Evolutionary conservation across 2,888 invertebrate genomes (phyloP).

Genomic region (Cryptophagus acutangulus): DNA sequence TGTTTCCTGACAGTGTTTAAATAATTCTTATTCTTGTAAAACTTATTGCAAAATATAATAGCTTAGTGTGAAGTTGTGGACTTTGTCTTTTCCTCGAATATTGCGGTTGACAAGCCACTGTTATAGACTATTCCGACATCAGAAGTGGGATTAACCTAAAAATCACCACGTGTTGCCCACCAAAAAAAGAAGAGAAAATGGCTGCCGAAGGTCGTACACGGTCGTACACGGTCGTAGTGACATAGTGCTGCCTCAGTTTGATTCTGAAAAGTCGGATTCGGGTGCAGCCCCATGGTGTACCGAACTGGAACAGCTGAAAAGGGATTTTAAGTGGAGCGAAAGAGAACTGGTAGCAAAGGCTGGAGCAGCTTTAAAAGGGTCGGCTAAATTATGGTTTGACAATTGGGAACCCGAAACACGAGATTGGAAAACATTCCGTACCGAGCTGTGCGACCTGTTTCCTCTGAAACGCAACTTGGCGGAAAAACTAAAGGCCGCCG

Average conservation of each 20-base stretch:
- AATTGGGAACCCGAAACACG: slow-evolving; percentile 9
- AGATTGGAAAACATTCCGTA: slow-evolving; percentile 10
- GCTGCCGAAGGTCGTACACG: no score
- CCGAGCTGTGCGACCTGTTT: slow-evolving; percentile 2
- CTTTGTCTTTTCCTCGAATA: no score
- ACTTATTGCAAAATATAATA: no score
- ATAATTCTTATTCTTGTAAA: no score
- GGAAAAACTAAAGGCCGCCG: slow-evolving; percentile 11
- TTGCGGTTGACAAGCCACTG: no score
- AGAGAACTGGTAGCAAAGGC: slow-evolving; percentile 5
- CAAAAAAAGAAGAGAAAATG: no score
- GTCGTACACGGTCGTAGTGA: no score
- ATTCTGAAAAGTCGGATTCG: slow-evolving; percentile 10
- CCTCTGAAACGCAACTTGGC: slow-evolving; percentile 9
- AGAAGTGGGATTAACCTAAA: no score
- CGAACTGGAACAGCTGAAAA: slow-evolving; percentile 14
- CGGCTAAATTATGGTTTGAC: slow-evolving; percentile 8
- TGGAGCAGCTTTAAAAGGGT: slow-evolving; percentile 7
- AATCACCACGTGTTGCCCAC: no score
- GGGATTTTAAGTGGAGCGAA: slow-evolving; percentile 11
- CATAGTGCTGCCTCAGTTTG: slow-evolving; percentile 17
- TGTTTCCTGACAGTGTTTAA: no score
- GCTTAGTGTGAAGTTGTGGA: no score
- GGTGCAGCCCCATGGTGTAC: slow-evolving; percentile 11
- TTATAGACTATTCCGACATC: no score